Evolutionary conservation across 2,888 invertebrate species (phyloP), one percentile per base, ranked within the genome.

Genomic region (Xanthia icteritia): DNA sequence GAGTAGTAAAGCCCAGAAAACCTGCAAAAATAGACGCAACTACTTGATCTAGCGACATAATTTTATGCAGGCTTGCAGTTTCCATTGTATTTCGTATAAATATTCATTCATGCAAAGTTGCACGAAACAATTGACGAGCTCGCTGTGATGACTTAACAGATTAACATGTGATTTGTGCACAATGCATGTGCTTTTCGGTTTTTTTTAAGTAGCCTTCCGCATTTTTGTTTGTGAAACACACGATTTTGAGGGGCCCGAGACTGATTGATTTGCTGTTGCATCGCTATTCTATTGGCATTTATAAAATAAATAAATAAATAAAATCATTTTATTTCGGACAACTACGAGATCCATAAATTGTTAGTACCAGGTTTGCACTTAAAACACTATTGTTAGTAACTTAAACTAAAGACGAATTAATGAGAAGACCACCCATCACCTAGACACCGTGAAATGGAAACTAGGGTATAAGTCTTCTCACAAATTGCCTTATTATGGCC

Each of bases 171-270:
- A 64, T 65, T 69, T 69, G 68, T 66, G 65, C 39, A 39, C 69
- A 31, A 13, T 31, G 23, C 86, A 83, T 86, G 82, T 85, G 69
- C 36, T 56, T 64, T 45, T 36, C 8, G 39, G 13, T 42, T 54
- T 69, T 65, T 84, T 81, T 51, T 42, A 58, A 60, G 42, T 31
- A 11, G 13, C 5, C 76, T 82, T 81, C 76, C 85, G 76, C 63
- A 20, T 79, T 48, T 56, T 20, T 61, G 13, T 48, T 54, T 63
- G n/a, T 79, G n/a, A 31, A 27, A 27, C 63, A 68, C 36, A 51
- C 15, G 45, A 31, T 54, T 68, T 83, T 31, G 11, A 13, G 0
- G 8, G 9, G 23, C 9, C 1, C 6, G 5, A 70, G 9, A 13
- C 4, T 17, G n/a, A n/a, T 42, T 42, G 9, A 36, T 36, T n/a